Percentiles rank a stretch among this genome's conserved stretches.
Conservation (phyloP, 2,797 vertebrate species). For the Pteropus rufus region DNA sequence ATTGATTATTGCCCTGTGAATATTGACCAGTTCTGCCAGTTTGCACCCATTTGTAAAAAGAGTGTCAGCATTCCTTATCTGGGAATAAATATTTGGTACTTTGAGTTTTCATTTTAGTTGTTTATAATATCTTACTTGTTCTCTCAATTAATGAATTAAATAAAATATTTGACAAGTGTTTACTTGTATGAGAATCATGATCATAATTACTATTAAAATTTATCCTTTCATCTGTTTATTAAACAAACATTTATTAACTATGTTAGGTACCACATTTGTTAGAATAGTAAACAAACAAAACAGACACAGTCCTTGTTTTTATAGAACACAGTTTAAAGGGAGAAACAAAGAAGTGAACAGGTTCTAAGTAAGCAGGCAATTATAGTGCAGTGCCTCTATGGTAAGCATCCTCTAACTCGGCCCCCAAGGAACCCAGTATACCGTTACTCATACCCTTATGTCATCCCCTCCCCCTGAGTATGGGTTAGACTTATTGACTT, state of each 20-base stretch:
- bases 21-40: neutral
- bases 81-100: neutral
- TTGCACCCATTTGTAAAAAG: neutral
- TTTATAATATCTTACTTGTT: neutral
- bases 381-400: neutral
- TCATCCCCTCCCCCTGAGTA: neutral
- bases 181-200: neutral
- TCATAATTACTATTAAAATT: neutral
- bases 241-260: neutral
- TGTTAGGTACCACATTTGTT: neutral
- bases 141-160: conserved; percentile 2
- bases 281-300: neutral
- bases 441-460: neutral
- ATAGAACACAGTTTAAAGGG: neutral
- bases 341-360: neutral
- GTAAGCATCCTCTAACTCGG: neutral
- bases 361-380: neutral
- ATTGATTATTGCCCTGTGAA: neutral
- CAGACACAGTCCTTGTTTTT: neutral
- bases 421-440: neutral
- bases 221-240: neutral
- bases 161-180: neutral
- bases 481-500: neutral
- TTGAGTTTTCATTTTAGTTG: neutral
- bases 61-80: neutral